Percentiles rank a stretch among this genome's conserved stretches.
Evolutionary conservation across 1,140 invertebrate species (phyloP).

Genomic region (Ridgeia piscesae): DNA sequence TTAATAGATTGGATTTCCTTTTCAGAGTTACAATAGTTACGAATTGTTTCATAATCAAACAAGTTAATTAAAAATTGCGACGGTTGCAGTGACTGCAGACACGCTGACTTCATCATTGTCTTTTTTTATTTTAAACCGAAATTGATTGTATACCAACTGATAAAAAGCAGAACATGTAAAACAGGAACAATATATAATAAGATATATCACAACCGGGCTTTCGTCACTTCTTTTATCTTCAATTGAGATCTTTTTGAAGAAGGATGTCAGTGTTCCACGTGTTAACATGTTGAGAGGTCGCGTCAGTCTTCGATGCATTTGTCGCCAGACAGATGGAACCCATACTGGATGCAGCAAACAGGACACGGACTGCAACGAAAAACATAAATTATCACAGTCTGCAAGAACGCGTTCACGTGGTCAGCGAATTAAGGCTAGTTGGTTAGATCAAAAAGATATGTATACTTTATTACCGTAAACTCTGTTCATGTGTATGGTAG

Average conservation of each 20-base stretch:
- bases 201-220: neutral
- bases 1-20: neutral
- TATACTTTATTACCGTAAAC: neutral
- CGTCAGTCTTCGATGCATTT: neutral
- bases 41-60: neutral
- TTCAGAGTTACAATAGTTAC: neutral
- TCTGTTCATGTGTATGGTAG: neutral
- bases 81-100: neutral
- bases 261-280: neutral
- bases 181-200: neutral
- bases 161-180: neutral
- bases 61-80: neutral
- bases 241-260: neutral
- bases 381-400: neutral
- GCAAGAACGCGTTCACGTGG: neutral
- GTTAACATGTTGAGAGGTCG: neutral
- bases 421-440: neutral
- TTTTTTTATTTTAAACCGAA: neutral
- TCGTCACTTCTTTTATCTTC: neutral
- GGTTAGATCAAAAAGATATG: no score
- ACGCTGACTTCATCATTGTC: neutral
- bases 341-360: neutral
- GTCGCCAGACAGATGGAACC: neutral
- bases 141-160: neutral
- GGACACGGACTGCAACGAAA: neutral